Percentiles rank a stretch among this genome's conserved stretches.
Conservation (phyloP, 2,888 invertebrate species). For the Nasonovia ribisnigri region DNA sequence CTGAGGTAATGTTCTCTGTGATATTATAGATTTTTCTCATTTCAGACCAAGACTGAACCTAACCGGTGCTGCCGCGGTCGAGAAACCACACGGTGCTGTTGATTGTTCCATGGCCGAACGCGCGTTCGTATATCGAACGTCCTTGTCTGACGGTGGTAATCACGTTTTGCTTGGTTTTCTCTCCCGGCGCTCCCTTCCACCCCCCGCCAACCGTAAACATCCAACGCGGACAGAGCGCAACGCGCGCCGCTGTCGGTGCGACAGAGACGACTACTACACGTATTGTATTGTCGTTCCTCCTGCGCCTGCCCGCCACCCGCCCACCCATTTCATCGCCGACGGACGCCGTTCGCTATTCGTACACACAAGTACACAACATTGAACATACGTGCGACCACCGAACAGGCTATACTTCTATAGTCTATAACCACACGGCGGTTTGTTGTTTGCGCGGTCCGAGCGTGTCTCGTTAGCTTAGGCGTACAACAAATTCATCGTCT, state of each 20-base stretch:
- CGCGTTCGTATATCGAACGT: conserved; percentile 18
- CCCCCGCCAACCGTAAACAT: conserved; percentile 39
- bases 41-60: not conserved
- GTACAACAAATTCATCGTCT: not conserved
- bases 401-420: not conserved
- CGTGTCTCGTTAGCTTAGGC: not conserved
- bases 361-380: not conserved
- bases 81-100: not conserved
- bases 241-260: not conserved
- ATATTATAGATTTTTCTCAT: not conserved
- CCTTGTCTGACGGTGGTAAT: conserved; percentile 55
- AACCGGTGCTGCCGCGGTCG: no score
- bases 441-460: conserved; percentile 18
- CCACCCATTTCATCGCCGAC: not conserved
- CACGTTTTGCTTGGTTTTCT: conserved; percentile 49
- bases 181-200: not conserved
- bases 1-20: not conserved
- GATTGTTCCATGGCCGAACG: conserved; percentile 35
- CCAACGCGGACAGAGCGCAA: not conserved
- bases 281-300: not conserved
- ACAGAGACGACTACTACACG: conserved; percentile 19
- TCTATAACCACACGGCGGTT: not conserved
- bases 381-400: not conserved
- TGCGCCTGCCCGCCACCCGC: conserved; percentile 3
- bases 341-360: not conserved